Percentiles rank a stretch among this genome's conserved stretches.
phyloP scores from a whole-genome alignment of 2,797 vertebrate genomes.

The Oreonectes daqikongensis region DNA sequence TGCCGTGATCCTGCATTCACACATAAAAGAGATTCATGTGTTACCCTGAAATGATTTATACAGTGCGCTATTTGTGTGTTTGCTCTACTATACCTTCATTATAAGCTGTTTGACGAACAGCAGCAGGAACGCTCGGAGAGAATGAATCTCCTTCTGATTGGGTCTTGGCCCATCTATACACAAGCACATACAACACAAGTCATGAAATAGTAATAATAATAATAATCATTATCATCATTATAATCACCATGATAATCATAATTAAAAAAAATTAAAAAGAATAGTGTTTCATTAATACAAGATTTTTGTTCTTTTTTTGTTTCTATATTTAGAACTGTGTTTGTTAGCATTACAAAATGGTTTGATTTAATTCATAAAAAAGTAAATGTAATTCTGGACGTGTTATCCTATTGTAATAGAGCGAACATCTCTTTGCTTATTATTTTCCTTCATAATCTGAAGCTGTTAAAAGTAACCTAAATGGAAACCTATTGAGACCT shows the following conservation, averaged over 20 bases:
- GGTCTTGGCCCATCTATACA: constrained; percentile 89
- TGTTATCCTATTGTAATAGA: no score
- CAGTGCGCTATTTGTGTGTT: background rate
- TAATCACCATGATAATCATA: no score
- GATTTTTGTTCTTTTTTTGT: background rate
- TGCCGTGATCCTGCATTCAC: constrained; percentile 83
- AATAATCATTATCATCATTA: no score
- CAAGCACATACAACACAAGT: constrained; percentile 3
- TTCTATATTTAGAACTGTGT: no score
- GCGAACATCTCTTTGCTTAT: no score
- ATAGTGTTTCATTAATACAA: background rate
- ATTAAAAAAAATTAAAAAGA: no score
- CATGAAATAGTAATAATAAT: no score
- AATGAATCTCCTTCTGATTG: constrained; percentile 89
- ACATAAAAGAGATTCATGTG: constrained; percentile 33
- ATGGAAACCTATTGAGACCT: no score
- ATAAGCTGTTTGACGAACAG: constrained; percentile 97
- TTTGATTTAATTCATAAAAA: no score
- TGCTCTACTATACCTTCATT: constrained; percentile 83
- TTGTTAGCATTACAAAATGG: no score
- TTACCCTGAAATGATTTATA: background rate
- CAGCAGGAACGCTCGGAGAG: constrained; percentile 90
- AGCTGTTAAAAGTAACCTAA: background rate
- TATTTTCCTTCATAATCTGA: no score
- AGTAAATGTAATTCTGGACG: no score